Conservation (phyloP, 2,113 vertebrate species). For the Antennarius striatus region DNA sequence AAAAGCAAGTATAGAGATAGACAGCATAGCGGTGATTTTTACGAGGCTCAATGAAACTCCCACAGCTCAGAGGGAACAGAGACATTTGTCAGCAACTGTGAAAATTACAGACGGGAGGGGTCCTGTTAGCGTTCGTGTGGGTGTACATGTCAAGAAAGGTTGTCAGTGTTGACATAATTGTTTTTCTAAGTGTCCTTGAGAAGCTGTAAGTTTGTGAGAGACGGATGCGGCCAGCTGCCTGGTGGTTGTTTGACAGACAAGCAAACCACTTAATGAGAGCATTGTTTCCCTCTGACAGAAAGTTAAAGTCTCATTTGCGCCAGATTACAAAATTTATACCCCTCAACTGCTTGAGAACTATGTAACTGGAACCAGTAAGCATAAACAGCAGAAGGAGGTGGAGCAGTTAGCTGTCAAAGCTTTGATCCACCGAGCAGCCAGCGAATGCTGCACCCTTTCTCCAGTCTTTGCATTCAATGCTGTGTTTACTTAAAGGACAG, state of each 20-base stretch:
- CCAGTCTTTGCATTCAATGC: too few species aligned
- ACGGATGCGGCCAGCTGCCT: not conserved
- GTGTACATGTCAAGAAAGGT: conserved; percentile 17
- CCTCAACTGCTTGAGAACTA: too few species aligned
- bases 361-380: too few species aligned
- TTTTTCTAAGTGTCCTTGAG: conserved; percentile 36
- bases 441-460: too few species aligned
- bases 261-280: conserved; percentile 11
- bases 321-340: too few species aligned
- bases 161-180: conserved; percentile 4
- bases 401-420: too few species aligned
- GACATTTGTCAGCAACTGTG: conserved; percentile 50
- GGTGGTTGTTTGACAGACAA: conserved; percentile 29
- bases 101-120: not conserved
- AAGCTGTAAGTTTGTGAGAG: conserved; percentile 28
- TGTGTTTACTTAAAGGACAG: too few species aligned
- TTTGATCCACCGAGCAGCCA: too few species aligned
- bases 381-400: too few species aligned
- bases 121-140: conserved; percentile 13
- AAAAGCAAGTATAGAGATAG: conserved; percentile 32
- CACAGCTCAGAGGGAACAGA: conserved; percentile 23
- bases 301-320: too few species aligned
- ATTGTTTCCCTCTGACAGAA: conserved; percentile 2
- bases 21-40: conserved; percentile 40
- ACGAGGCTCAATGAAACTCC: conserved; percentile 18